Percentiles rank a stretch among this genome's conserved stretches.
Conservation (phyloP, 2,888 invertebrate species). For the Stenodema calcarata region DNA sequence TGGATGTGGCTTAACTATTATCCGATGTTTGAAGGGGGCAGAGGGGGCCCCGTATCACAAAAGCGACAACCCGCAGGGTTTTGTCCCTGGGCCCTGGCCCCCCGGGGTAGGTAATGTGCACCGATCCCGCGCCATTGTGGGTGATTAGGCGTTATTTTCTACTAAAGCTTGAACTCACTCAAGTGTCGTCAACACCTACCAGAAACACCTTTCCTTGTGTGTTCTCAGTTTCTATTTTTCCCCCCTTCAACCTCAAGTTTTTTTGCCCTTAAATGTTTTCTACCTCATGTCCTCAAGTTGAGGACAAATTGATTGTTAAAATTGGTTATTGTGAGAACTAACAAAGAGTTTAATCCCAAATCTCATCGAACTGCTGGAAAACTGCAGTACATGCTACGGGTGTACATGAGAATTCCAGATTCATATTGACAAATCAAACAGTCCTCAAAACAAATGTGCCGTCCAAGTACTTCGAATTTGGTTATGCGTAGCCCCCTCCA, state of each 20-base stretch:
- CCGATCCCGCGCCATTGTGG: slow-evolving; percentile 35
- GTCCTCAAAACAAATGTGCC: too few relatives aligned
- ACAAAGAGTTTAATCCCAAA: not conserved
- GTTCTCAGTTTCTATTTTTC: not conserved
- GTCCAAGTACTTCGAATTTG: too few relatives aligned
- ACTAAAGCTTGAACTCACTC: slow-evolving; percentile 25
- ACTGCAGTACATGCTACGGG: too few relatives aligned
- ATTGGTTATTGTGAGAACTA: not conserved
- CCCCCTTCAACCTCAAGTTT: not conserved
- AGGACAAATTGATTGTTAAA: slow-evolving; percentile 16
- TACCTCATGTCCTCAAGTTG: not conserved
- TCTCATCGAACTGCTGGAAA: too few relatives aligned
- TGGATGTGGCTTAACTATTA: slow-evolving; percentile 31
- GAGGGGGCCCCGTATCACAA: not conserved
- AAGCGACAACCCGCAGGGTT: not conserved
- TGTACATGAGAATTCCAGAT: too few relatives aligned
- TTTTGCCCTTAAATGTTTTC: not conserved
- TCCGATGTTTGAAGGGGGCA: slow-evolving; percentile 9
- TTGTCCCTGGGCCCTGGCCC: not conserved
- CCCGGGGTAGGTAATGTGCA: slow-evolving; percentile 38
- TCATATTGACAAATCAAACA: too few relatives aligned
- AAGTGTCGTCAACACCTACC: slow-evolving; percentile 42
- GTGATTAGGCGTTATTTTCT: slow-evolving; percentile 34
- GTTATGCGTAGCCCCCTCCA: too few relatives aligned
- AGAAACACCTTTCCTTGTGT: slow-evolving; percentile 32